Conservation (phyloP, 2,113 vertebrate species). For the Haplotaxodon microlepis region DNA sequence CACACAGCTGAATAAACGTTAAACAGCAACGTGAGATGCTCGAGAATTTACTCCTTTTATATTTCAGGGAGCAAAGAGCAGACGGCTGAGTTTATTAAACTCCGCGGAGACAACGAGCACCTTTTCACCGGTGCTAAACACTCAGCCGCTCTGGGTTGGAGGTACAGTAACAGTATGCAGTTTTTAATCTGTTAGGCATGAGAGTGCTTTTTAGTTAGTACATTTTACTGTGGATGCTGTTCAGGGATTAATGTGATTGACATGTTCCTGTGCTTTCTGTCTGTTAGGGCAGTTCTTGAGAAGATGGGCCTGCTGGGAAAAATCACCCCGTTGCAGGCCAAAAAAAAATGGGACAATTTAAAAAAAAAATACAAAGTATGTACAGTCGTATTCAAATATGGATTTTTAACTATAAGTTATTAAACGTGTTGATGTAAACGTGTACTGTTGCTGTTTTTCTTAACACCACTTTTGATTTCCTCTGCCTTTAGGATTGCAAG, state of each 20-base stretch:
- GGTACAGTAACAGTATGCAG: not conserved
- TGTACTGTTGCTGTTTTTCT: not conserved
- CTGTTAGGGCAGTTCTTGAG: not conserved
- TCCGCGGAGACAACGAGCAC: not conserved
- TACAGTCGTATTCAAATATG: not conserved
- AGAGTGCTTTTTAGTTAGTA: not conserved
- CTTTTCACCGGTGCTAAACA: not conserved
- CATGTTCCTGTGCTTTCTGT: not conserved
- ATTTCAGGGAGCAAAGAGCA: not conserved
- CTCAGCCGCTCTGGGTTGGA: not conserved
- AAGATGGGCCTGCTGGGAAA: not conserved
- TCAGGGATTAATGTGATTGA: not conserved
- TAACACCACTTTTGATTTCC: not conserved
- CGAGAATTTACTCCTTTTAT: not conserved
- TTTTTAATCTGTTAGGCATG: not conserved
- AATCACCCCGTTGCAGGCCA: not conserved
- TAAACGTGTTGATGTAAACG: rapidly evolving
- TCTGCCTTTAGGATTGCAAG: not conserved
- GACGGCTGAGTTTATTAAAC: not conserved
- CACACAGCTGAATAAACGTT: not conserved
- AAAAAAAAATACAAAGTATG: not conserved
- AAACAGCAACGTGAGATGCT: not conserved
- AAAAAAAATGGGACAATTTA: not conserved
- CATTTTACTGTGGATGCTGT: not conserved
- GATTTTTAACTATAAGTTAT: not conserved